Conservation (phyloP, 2,888 invertebrate genomes). For the Physocephala rufipes region DNA sequence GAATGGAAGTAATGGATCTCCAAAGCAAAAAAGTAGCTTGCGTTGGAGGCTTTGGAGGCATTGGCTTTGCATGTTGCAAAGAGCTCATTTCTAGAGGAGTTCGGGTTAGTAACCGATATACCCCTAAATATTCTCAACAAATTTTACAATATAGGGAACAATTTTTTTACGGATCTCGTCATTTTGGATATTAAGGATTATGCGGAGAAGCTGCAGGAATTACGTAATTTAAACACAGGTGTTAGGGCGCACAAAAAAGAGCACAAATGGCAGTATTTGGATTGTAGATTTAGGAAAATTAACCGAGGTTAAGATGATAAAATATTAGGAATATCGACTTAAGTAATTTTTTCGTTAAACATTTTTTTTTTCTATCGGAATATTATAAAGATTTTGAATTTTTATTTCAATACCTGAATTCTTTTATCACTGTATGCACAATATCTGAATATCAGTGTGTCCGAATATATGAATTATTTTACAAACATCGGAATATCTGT, state of each 20-base stretch:
- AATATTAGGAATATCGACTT: conserved; percentile 43
- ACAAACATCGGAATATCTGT: too few species aligned
- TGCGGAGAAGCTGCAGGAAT: neutral
- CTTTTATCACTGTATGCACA: too few species aligned
- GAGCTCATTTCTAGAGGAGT: conserved; percentile 37
- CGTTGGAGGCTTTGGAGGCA: conserved; percentile 51
- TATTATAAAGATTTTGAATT: too few species aligned
- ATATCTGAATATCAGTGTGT: too few species aligned
- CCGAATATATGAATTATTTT: too few species aligned
- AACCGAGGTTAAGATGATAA: conserved; percentile 46
- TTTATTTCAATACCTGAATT: too few species aligned
- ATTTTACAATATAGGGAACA: too few species aligned
- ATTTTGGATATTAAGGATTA: conserved; percentile 56
- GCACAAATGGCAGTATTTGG: conserved; percentile 53
- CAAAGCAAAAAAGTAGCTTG: conserved; percentile 46
- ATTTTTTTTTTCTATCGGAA: too few species aligned
- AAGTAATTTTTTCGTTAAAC: neutral
- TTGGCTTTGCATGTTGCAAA: conserved; percentile 44
- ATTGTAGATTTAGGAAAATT: conserved; percentile 49
- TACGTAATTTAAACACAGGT: neutral
- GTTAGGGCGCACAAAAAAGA: conserved; percentile 44
- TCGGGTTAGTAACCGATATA: conserved; percentile 44
- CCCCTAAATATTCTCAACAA: too few species aligned
- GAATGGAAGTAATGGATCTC: conserved; percentile 38
- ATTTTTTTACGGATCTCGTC: conserved; percentile 47